phyloP scores from a whole-genome alignment of 2,797 vertebrate genomes.

The Chrysolophus pictus region DNA sequence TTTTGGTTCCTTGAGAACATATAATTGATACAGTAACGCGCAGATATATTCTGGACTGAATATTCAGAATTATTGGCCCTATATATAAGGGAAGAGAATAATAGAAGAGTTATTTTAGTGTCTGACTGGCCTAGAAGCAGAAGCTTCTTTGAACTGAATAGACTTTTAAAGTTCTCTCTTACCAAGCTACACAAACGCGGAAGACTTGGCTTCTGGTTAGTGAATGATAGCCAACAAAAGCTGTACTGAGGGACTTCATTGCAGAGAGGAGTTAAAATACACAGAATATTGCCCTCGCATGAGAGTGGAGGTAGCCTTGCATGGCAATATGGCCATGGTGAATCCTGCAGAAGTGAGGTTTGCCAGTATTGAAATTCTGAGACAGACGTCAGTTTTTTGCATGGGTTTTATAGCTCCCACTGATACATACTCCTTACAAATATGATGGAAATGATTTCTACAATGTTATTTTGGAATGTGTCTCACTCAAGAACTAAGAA shows the following conservation, averaged over 20 bases:
- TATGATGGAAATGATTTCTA: background rate
- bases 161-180: constrained; percentile 32
- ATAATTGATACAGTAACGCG: constrained; percentile 11
- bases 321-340: background rate
- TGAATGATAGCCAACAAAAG: constrained; percentile 42
- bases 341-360: background rate
- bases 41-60: constrained; percentile 27
- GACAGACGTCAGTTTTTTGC: background rate
- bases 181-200: constrained; percentile 62
- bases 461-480: background rate
- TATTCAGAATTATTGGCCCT: constrained; percentile 24
- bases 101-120: constrained; percentile 53
- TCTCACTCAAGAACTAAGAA: background rate
- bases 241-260: background rate
- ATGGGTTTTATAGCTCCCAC: background rate
- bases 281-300: background rate
- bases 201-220: constrained; percentile 55
- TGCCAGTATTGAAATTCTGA: background rate
- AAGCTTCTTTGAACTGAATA: constrained; percentile 24
- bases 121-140: constrained; percentile 55
- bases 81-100: background rate
- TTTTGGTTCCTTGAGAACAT: constrained; percentile 43
- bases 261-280: background rate
- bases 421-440: background rate
- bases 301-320: background rate